Base-by-base conservation (phyloP, 2,113 vertebrate genomes). In the Dipodomys spectabilis region DNA sequence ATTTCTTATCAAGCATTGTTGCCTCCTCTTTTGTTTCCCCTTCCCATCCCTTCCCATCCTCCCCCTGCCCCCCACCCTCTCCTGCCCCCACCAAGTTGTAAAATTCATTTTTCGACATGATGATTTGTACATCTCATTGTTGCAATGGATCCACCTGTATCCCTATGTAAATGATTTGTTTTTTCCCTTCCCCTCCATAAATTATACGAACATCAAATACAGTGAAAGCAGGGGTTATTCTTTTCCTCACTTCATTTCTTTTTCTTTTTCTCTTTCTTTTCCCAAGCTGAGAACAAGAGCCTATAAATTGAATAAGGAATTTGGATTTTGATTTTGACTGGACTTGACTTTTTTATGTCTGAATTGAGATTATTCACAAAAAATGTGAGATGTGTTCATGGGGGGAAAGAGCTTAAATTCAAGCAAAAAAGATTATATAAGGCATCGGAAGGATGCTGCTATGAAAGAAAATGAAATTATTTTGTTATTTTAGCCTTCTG, bases 321-420 rank as follows among this genome's bases (percentile, higher is more conserved):
- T 88, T 79, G 49, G 44, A 78, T 87, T 83, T 87, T 90, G 67
- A 78, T 77, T 87, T 81, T 80, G 25, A 73, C 44, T 78, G 67
- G 4, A 25, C 8, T 25, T 2, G 35, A 81, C 23, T 68, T 71
- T 39, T 60, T 71, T 86, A 78, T 57, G 18, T 13, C 69, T 89
- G 27, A 82, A 57, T 62, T 86, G 71, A 89, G 32, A 64, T 25
- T 79, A 6, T 86, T 72, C 45, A 60, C 69, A 83, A 86, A 15
- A 16, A 57, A 23, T 5, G 28, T 77, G 62, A 82, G 20, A 68
- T 39, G 30, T 93, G 77, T 13, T 77, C 65, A 32, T 60, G 16
- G 67, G 6, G 30, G 35, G 65, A 89, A 79, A 86, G 4, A 18
- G 65, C 28, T 84, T 62, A 89, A 67, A 79, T 86, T 23, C 57